Conservation (phyloP, 2,888 invertebrate genomes). For the Agrochola circellaris region DNA sequence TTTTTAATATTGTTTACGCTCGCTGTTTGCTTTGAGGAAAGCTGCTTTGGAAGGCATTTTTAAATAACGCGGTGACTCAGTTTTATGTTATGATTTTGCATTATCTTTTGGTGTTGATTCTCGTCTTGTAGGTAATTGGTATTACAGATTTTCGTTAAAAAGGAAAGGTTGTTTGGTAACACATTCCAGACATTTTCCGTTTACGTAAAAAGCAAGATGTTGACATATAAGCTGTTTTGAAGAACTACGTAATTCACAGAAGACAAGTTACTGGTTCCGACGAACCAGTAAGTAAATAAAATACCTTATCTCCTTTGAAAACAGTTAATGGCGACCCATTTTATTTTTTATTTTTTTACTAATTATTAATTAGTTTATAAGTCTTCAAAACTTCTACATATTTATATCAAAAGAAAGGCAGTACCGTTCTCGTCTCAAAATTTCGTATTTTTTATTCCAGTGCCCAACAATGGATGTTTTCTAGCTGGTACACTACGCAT, state of each 20-base stretch:
- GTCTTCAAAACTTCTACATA: neutral
- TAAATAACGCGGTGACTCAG: constrained; percentile 36
- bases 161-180: neutral
- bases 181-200: neutral
- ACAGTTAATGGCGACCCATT: too few species aligned
- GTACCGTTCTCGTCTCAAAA: neutral
- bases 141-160: neutral
- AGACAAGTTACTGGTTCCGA: neutral
- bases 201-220: neutral
- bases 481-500: neutral
- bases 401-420: neutral
- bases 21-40: constrained; percentile 48
- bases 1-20: constrained; percentile 56
- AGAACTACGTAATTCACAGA: neutral
- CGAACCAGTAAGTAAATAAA: too few species aligned
- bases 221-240: neutral
- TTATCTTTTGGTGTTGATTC: constrained; percentile 14
- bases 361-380: too few species aligned
- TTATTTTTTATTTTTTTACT: too few species aligned
- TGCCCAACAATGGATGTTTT: neutral
- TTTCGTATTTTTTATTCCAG: neutral
- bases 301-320: too few species aligned
- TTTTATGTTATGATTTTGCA: constrained; percentile 38
- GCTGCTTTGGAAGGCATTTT: constrained; percentile 51
- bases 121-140: neutral